Evolutionary conservation across 2,888 invertebrate genomes (phyloP).

Genomic region (Eilema griseolum): DNA sequence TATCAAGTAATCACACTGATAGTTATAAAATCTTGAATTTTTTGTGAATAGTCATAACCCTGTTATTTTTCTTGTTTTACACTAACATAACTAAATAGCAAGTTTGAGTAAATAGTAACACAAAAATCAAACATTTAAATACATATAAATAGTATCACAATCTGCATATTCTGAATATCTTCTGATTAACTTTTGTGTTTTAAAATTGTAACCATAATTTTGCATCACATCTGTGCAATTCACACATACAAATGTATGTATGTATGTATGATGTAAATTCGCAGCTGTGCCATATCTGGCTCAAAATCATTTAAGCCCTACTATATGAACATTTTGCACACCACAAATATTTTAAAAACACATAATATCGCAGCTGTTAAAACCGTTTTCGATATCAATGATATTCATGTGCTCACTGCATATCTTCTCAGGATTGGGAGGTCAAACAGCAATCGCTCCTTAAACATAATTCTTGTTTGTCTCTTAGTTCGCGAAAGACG

Average conservation of each 20-base stretch:
- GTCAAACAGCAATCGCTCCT: background rate
- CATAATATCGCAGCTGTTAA: background rate
- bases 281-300: background rate
- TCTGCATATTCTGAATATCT: background rate
- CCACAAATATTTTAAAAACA: background rate
- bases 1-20: too few relatives aligned
- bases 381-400: background rate
- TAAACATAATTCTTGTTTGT: background rate
- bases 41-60: too few relatives aligned
- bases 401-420: background rate
- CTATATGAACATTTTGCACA: too few relatives aligned
- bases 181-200: background rate
- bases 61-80: too few relatives aligned
- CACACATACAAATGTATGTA: background rate
- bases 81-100: too few relatives aligned
- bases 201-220: background rate
- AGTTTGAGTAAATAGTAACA: background rate
- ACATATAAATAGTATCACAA: background rate
- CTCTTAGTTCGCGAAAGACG: too few relatives aligned
- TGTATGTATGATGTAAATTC: background rate
- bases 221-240: conserved; percentile 3
- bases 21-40: too few relatives aligned
- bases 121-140: background rate
- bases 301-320: background rate
- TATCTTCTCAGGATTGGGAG: background rate